Evolutionary conservation across 2,113 vertebrate genomes (phyloP).

Genomic region (Scomber japonicus): DNA sequence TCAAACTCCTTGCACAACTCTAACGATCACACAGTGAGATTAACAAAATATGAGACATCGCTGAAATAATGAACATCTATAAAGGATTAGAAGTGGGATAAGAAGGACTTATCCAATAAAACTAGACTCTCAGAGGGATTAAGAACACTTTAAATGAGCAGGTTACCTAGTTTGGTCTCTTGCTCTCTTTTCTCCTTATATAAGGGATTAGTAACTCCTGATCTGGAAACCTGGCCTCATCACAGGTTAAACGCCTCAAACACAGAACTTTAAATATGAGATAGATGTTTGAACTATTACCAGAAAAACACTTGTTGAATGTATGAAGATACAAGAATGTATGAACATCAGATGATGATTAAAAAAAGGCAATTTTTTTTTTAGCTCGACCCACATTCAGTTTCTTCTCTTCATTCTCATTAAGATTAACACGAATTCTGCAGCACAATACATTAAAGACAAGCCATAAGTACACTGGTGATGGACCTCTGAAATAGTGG

Average conservation of each 20-base stretch:
- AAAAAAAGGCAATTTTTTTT: too few species aligned
- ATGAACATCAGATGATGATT: too few species aligned
- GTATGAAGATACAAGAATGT: too few species aligned
- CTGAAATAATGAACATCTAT: neutral
- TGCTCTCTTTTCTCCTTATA: constrained; percentile 75
- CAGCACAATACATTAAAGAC: too few species aligned
- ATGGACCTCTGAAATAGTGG: too few species aligned
- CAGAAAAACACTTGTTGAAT: neutral
- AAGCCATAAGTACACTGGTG: too few species aligned
- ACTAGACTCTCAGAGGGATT: constrained; percentile 51
- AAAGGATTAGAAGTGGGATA: neutral
- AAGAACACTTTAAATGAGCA: constrained; percentile 53
- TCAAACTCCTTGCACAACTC: neutral
- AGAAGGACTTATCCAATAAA: constrained; percentile 12
- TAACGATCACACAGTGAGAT: neutral
- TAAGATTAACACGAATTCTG: too few species aligned
- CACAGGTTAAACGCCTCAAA: neutral
- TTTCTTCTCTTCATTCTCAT: too few species aligned
- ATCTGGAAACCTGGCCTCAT: constrained; percentile 53
- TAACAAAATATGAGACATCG: neutral
- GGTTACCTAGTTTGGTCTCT: constrained; percentile 57
- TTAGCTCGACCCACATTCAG: too few species aligned
- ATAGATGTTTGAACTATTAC: neutral
- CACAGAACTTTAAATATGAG: neutral
- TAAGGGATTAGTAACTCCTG: constrained; percentile 74